phyloP scores from a whole-genome alignment of 2,797 vertebrate genomes.

The Nannoperca obscura region DNA sequence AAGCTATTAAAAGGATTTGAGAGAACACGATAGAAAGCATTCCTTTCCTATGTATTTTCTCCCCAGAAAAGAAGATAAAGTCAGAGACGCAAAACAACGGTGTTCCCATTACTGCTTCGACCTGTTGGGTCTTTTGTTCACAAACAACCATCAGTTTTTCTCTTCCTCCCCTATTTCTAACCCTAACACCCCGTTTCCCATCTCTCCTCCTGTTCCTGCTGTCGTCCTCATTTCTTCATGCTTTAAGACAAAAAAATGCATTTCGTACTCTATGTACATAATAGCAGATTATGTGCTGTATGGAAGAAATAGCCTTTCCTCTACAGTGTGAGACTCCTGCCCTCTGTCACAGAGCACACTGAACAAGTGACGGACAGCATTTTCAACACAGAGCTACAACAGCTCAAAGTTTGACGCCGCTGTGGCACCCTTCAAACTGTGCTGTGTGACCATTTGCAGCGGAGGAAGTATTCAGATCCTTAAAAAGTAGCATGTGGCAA shows the following conservation, averaged over 20 bases:
- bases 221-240: background rate
- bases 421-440: conserved; percentile 23
- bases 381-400: background rate
- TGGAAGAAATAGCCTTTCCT: background rate
- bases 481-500: too few species aligned
- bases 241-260: background rate
- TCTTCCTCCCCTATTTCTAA: background rate
- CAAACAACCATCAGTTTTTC: conserved; percentile 1
- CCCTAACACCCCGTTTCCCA: background rate
- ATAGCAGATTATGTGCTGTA: background rate
- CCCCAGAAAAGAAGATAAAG: conserved; percentile 1
- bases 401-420: conserved; percentile 10
- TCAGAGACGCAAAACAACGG: conserved; percentile 6
- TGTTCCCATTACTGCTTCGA: conserved; percentile 4
- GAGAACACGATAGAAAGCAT: conserved; percentile 21
- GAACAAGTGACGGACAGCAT: conserved; percentile 9
- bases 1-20: conserved; percentile 38
- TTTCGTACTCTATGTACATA: background rate
- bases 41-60: background rate
- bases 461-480: too few species aligned
- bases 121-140: conserved; percentile 1
- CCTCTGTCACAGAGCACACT: conserved; percentile 21
- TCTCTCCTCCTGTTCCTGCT: background rate
- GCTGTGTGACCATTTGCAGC: background rate
- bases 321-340: background rate